These are phyloP conservation scores for Sesia apiformis DNA, from an alignment of 2,888 invertebrate species.

Conservation along the genomic window DNA sequence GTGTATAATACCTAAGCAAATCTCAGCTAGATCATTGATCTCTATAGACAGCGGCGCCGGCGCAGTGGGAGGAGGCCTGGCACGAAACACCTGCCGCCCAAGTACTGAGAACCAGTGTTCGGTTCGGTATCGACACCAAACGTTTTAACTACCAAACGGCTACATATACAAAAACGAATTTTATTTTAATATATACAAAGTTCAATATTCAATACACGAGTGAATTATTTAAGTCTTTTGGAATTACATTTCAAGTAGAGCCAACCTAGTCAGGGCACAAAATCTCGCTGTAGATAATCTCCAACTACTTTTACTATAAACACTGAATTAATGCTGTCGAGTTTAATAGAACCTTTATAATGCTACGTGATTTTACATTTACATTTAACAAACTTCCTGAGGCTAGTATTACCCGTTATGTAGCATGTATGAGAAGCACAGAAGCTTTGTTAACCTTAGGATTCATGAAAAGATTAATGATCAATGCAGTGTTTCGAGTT, in stretches of 20 bases:
- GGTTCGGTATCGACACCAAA: constrained; percentile 17
- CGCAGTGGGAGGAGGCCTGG: constrained; percentile 66
- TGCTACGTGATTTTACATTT: constrained; percentile 30
- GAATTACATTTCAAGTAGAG: constrained; percentile 14
- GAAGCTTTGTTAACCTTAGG: neutral
- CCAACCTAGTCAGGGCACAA: constrained; percentile 62
- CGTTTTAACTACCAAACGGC: constrained; percentile 14
- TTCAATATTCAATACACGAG: constrained; percentile 12
- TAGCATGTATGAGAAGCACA: neutral
- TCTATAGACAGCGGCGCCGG: constrained; percentile 54
- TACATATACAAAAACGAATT: constrained; percentile 24
- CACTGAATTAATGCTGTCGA: constrained; percentile 36
- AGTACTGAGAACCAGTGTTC: constrained; percentile 60
- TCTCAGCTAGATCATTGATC: constrained; percentile 69
- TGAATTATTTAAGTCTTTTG: constrained; percentile 8
- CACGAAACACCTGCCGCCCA: constrained; percentile 71
- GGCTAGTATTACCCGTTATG: neutral
- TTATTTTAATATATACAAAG: constrained; percentile 25
- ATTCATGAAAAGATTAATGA: neutral
- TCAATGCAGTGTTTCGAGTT: too few species aligned
- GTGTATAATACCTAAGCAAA: constrained; percentile 51
- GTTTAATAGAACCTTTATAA: constrained; percentile 42
- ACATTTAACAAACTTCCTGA: constrained; percentile 18
- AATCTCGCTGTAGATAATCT: constrained; percentile 61
- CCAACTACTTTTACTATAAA: constrained; percentile 54